phyloP scores from a whole-genome alignment of 1,140 invertebrate species.

The Hypothenemus hampei region DNA sequence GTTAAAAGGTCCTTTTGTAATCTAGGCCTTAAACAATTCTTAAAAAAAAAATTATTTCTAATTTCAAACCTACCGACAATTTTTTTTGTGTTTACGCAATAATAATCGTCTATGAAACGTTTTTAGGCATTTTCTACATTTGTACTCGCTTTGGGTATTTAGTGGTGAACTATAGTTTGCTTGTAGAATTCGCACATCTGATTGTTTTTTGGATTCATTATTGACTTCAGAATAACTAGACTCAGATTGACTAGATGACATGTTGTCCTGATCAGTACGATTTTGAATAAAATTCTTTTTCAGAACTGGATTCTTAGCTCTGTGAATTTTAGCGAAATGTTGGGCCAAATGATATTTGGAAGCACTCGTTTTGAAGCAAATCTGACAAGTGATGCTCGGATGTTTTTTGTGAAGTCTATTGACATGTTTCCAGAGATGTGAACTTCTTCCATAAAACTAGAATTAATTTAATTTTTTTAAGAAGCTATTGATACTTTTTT shows the following conservation, averaged over 20 bases:
- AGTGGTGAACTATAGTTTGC: too few species aligned
- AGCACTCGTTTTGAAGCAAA: constrained; percentile 56
- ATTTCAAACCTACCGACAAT: constrained; percentile 39
- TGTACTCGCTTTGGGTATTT: constrained; percentile 48
- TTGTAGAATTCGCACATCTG: too few species aligned
- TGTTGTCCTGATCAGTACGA: too few species aligned
- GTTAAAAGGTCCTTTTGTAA: constrained; percentile 53
- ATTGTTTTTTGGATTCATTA: too few species aligned
- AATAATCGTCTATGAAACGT: constrained; percentile 52
- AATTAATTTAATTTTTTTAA: neutral
- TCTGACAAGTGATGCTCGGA: constrained; percentile 55
- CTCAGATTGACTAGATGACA: too few species aligned
- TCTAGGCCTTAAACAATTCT: constrained; percentile 30
- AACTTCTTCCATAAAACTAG: constrained; percentile 54
- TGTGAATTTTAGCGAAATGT: constrained; percentile 57
- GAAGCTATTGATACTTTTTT: neutral
- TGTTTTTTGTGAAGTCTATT: constrained; percentile 59
- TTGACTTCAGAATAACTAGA: too few species aligned
- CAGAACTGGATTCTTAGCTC: too few species aligned
- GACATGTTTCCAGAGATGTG: constrained; percentile 61
- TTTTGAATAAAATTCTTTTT: too few species aligned
- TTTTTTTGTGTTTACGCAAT: constrained; percentile 54
- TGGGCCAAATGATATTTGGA: constrained; percentile 55
- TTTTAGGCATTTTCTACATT: constrained; percentile 53
- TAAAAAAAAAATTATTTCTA: neutral